Conservation (phyloP, 2,888 invertebrate genomes). For the Synergus gifuensis region DNA sequence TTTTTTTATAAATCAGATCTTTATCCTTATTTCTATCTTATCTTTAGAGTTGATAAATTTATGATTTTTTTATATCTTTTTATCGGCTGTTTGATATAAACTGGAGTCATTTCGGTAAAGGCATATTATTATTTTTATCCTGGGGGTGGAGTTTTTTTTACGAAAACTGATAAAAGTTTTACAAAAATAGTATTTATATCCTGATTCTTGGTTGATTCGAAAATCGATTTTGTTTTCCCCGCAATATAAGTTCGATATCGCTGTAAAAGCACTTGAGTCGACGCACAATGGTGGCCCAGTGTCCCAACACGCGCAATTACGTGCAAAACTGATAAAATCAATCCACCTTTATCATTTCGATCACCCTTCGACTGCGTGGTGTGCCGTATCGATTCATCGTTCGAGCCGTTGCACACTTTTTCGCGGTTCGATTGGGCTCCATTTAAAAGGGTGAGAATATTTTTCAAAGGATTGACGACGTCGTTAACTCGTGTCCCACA, state of each 20-base stretch:
- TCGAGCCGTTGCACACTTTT: slow-evolving; percentile 56
- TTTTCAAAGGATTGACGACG: slow-evolving; percentile 49
- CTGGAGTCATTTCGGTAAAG: background rate
- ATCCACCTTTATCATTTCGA: slow-evolving; percentile 68
- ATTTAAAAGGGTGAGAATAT: slow-evolving; percentile 65
- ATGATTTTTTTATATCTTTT: background rate
- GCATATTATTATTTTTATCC: background rate
- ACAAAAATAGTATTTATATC: slow-evolving; percentile 28
- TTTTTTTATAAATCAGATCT: background rate
- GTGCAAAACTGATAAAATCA: slow-evolving; percentile 74
- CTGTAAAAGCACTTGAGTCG: slow-evolving; percentile 43
- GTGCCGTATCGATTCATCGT: slow-evolving; percentile 75
- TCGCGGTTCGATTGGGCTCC: slow-evolving; percentile 60
- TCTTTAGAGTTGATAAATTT: background rate
- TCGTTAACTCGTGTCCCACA: slow-evolving; percentile 47
- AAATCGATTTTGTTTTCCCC: slow-evolving; percentile 47
- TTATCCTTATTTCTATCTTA: background rate
- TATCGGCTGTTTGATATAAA: background rate
- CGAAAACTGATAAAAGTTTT: background rate
- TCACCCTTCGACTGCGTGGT: slow-evolving; percentile 70
- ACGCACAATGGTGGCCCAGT: slow-evolving; percentile 56
- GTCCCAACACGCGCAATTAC: slow-evolving; percentile 74
- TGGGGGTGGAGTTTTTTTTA: background rate
- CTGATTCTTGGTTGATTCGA: slow-evolving; percentile 22
- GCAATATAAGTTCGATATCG: slow-evolving; percentile 55